A percentile compares a stretch with the other conserved stretches of the same genome.
These are phyloP conservation scores for Nanorana parkeri DNA, from an alignment of 2,113 vertebrate species.

Conservation along the genomic window DNA sequence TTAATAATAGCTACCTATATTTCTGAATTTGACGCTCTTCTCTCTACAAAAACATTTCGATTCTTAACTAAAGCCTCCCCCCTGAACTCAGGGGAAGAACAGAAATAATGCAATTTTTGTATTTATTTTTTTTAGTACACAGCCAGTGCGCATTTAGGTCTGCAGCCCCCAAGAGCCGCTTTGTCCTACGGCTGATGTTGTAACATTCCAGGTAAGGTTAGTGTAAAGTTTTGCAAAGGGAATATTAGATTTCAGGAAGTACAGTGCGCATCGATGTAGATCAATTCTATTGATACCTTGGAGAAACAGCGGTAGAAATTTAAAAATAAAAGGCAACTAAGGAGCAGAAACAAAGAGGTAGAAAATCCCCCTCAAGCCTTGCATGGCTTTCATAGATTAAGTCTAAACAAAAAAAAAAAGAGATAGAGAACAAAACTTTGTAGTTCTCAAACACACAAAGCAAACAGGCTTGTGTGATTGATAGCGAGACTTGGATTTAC, in stretches of 20 bases:
- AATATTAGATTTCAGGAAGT: slow-evolving; percentile 51
- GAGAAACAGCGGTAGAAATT: slow-evolving; percentile 41
- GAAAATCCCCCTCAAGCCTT: slow-evolving; percentile 49
- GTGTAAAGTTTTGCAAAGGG: slow-evolving; percentile 41
- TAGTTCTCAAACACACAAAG: slow-evolving; percentile 21
- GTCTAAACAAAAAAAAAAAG: slow-evolving; percentile 21
- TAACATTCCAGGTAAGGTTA: slow-evolving; percentile 22
- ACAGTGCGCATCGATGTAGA: slow-evolving; percentile 38
- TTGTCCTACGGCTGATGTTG: slow-evolving; percentile 18
- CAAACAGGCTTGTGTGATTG: slow-evolving; percentile 17
- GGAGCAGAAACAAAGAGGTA: slow-evolving; percentile 35
- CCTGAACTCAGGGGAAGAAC: slow-evolving; percentile 3
- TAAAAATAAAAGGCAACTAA: slow-evolving; percentile 42
- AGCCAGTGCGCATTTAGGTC: not conserved
- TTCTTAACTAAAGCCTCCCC: not conserved
- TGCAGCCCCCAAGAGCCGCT: slow-evolving; percentile 2
- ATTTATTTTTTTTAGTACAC: slow-evolving; percentile 6
- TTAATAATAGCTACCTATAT: not conserved
- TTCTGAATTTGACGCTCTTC: not conserved
- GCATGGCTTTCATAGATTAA: slow-evolving; percentile 44
- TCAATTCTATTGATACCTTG: slow-evolving; percentile 51
- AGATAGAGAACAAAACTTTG: slow-evolving; percentile 14
- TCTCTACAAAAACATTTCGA: not conserved
- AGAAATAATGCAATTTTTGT: slow-evolving; percentile 11
- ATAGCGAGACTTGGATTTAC: slow-evolving; percentile 14